Percentiles rank a stretch among this genome's conserved stretches.
phyloP scores from a whole-genome alignment of 92 coral and sea anemone species.

The Actinostola sp. region DNA sequence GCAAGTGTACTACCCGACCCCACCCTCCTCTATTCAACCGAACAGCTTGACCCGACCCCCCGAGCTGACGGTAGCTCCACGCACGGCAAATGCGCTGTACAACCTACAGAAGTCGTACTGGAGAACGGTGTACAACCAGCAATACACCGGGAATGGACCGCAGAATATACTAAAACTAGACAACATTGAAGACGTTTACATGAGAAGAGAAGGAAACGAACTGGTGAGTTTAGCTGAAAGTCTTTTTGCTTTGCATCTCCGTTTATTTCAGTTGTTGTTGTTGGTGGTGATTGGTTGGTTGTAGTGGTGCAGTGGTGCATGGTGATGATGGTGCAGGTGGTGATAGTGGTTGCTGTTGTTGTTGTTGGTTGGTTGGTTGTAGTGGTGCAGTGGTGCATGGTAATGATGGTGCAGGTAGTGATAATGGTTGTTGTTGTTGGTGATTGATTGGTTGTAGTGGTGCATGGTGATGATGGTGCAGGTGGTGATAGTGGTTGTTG shows the following conservation, averaged over 20 bases:
- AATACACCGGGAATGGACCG: slow-evolving; percentile 83
- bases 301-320: too few species aligned
- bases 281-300: too few species aligned
- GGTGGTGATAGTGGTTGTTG: too few species aligned
- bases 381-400: too few species aligned
- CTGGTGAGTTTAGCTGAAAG: slow-evolving; percentile 54
- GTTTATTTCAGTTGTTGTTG: not conserved
- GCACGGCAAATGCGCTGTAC: slow-evolving; percentile 86
- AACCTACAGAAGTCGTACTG: slow-evolving; percentile 73
- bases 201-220: slow-evolving; percentile 39
- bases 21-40: slow-evolving; percentile 88
- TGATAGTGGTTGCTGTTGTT: too few species aligned
- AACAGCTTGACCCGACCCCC: slow-evolving; percentile 69
- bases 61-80: slow-evolving; percentile 77
- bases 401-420: too few species aligned
- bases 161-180: slow-evolving; percentile 78
- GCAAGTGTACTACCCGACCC: slow-evolving; percentile 83
- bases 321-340: too few species aligned
- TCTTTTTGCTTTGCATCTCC: not conserved
- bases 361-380: too few species aligned
- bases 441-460: too few species aligned
- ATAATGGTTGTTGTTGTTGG: too few species aligned
- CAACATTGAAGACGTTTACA: slow-evolving; percentile 67
- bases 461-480: too few species aligned
- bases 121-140: slow-evolving; percentile 79